A percentile compares a stretch with the other conserved stretches of the same genome.
These are phyloP conservation scores for Orthosia gracilis DNA, from an alignment of 2,888 invertebrate genomes.

Conservation along the genomic window DNA sequence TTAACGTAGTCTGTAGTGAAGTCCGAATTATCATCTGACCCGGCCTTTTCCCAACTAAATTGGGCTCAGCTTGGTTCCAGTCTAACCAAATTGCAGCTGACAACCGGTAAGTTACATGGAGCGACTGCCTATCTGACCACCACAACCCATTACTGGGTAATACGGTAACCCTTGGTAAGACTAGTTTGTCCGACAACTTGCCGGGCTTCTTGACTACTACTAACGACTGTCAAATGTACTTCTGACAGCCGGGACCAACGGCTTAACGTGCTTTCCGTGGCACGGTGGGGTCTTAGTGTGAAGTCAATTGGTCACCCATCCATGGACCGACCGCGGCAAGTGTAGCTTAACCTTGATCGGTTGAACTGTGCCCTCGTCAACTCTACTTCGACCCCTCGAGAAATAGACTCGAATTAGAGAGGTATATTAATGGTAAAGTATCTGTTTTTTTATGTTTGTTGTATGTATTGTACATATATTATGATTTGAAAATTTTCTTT, in stretches of 20 bases:
- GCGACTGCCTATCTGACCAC: background rate
- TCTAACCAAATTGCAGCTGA: background rate
- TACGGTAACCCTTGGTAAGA: background rate
- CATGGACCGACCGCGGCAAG: background rate
- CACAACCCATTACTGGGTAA: constrained; percentile 20
- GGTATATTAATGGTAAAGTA: background rate
- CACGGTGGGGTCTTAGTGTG: background rate
- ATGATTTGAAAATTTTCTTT: too few species aligned
- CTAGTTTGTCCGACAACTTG: background rate
- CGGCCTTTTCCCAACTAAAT: background rate
- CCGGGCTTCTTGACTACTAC: background rate
- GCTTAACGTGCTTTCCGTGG: constrained; percentile 19
- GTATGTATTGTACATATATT: too few species aligned
- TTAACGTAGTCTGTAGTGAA: too few species aligned
- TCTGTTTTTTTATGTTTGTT: too few species aligned
- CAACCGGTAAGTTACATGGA: constrained; percentile 2
- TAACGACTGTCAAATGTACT: constrained; percentile 2
- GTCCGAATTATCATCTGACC: background rate
- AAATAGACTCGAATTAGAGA: background rate
- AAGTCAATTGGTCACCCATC: constrained; percentile 20
- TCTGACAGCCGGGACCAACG: constrained; percentile 8
- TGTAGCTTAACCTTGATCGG: background rate
- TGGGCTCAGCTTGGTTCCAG: background rate
- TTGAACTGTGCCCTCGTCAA: background rate
- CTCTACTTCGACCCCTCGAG: background rate